Evolutionary conservation across 2,797 vertebrate species (phyloP), one percentile per base, ranked within the genome.

Genomic region (Taeniopygia guttata): DNA sequence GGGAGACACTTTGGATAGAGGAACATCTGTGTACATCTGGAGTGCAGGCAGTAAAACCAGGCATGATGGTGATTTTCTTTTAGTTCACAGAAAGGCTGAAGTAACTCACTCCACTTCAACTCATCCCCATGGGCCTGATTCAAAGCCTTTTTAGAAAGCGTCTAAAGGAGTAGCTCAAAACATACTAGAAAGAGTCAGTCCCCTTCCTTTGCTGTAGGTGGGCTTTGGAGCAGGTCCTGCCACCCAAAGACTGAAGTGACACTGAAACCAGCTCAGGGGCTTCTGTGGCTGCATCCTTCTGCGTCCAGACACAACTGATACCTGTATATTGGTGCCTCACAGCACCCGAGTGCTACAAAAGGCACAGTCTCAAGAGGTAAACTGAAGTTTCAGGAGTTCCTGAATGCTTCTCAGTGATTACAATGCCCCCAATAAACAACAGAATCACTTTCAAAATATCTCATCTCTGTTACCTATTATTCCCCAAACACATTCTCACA

Each of bases 11-110:
- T 38, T 26, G 79, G 64, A 84, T 43, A 56, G 22, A 59, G 62
- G 70, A 94, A 91, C 84, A 94, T 94, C 90, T 94, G 89, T 79
- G 52, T 38, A 62, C 92, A 94, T 96, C 91, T 91, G 76, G 83
- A 90, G 43, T 3, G 15, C 92, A 95, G 91, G 90, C 92, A 90
- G 67, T 78, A 55, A 95, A 93, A 45, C 20, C 56, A 80, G 60
- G 60, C 78, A 91, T 27, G 69, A 72, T 63, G 82, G 51, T 90
- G n/a, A 89, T 83, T 88, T 90, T 76, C 62, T 92, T 78, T 78
- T 22, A 81, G 84, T 94, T 94, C 90, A 96, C 92, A 95, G 73
- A 54, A 56, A 84, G 54, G n/a, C 62, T 89, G 69, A 96, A 84
- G 34, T 74, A 67, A 64, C 52, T 90, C 22, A 11, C 30, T 86